Conservation (phyloP, 1,140 invertebrate genomes). For the Globodera ellingtonae region DNA sequence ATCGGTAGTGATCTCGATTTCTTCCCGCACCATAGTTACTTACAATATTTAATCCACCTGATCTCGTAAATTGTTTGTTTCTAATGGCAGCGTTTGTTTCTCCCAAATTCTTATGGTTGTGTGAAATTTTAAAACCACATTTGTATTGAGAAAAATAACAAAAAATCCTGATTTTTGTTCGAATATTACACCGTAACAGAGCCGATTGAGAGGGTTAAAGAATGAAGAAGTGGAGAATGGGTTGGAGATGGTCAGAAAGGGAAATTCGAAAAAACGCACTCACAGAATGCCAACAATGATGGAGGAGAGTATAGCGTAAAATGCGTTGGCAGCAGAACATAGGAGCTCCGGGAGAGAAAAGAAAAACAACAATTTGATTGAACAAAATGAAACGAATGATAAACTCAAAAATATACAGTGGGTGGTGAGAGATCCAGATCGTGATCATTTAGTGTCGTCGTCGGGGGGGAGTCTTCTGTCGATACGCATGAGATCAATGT, state of each 20-base stretch:
- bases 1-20: background rate
- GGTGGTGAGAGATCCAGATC: conserved; percentile 17
- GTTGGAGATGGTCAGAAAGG: background rate
- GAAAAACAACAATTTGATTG: background rate
- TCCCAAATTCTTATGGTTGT: background rate
- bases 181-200: conserved; percentile 27
- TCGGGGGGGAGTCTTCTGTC: conserved; percentile 4
- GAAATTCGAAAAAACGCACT: conserved; percentile 2
- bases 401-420: conserved; percentile 18
- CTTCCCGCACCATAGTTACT: background rate
- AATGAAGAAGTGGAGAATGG: conserved; percentile 4
- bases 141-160: conserved; percentile 5
- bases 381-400: background rate
- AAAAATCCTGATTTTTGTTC: conserved; percentile 27
- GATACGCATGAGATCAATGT: conserved; percentile 36
- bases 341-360: background rate
- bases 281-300: conserved; percentile 21
- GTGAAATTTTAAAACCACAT: conserved; percentile 61
- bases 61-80: conserved; percentile 12
- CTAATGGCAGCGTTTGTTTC: background rate
- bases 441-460: conserved; percentile 1
- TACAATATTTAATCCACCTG: background rate
- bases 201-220: conserved; percentile 16
- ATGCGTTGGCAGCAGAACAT: conserved; percentile 19
- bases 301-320: conserved; percentile 7